Evolutionary conservation across 2,113 vertebrate species (phyloP).

Genomic region (Regulus satrapa): DNA sequence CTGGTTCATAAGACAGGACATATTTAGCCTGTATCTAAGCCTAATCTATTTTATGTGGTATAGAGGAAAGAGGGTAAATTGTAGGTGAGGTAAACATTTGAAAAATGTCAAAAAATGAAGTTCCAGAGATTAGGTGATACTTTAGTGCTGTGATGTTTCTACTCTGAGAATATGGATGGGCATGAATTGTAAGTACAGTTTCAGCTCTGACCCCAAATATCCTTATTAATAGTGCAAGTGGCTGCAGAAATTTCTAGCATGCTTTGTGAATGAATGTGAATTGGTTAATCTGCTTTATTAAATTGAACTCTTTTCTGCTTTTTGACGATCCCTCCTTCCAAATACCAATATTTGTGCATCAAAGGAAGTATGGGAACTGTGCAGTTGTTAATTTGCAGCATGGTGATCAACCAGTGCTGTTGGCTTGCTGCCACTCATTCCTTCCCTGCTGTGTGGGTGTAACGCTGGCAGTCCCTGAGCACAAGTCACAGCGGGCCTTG

Average conservation of each 20-base stretch:
- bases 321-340: not conserved
- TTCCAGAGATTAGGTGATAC: not conserved
- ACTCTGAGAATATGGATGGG: not conserved
- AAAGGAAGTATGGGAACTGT: not conserved
- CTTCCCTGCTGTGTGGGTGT: not conserved
- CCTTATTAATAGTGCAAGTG: not conserved
- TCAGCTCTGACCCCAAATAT: not conserved
- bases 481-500: fast-evolving
- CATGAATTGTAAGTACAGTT: not conserved
- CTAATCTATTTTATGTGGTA: not conserved
- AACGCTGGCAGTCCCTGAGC: not conserved
- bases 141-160: not conserved
- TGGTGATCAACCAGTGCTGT: not conserved
- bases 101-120: not conserved
- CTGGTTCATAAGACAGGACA: not conserved
- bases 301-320: not conserved
- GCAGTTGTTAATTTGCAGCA: not conserved
- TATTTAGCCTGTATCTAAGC: not conserved
- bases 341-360: not conserved
- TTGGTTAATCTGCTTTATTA: not conserved
- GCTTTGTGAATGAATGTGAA: not conserved
- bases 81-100: not conserved
- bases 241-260: not conserved
- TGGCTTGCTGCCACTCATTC: not conserved
- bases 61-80: not conserved